Percentiles rank a stretch among this genome's conserved stretches.
phyloP scores from a whole-genome alignment of 2,797 vertebrate species.

The Leuciscus waleckii region DNA sequence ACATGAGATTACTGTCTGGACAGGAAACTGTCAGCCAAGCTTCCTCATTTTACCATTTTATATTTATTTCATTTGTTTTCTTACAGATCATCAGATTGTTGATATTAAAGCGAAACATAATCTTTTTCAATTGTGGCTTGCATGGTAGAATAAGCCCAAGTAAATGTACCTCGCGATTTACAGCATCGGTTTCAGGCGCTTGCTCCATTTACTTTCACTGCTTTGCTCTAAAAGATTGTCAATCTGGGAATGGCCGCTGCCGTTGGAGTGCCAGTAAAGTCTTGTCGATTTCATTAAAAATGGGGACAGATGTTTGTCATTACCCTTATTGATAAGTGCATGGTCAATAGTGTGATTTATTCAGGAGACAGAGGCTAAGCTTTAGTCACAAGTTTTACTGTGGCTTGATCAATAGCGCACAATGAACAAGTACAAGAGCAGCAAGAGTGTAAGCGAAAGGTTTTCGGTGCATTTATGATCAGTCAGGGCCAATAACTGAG shows the following conservation, averaged over 20 bases:
- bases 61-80: conserved; percentile 13
- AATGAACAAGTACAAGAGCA: conserved; percentile 80
- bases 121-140: not conserved
- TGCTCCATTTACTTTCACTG: conserved; percentile 72
- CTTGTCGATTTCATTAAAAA: conserved; percentile 83
- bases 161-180: conserved; percentile 32
- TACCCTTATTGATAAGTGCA: conserved; percentile 84
- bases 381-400: conserved; percentile 84
- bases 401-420: conserved; percentile 80
- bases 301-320: conserved; percentile 85
- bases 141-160: not conserved
- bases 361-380: conserved; percentile 79
- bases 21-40: conserved; percentile 2
- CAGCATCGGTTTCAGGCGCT: conserved; percentile 65
- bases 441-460: conserved; percentile 70
- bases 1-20: conserved; percentile 41
- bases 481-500: conserved; percentile 38
- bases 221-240: conserved; percentile 77
- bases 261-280: conserved; percentile 74
- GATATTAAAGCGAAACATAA: not conserved
- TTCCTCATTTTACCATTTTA: conserved; percentile 28
- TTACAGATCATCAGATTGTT: not conserved
- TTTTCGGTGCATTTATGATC: conserved; percentile 63
- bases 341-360: conserved; percentile 85
- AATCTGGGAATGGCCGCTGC: conserved; percentile 76